Percentiles rank a stretch among this genome's conserved stretches.
Conservation (phyloP, 2,888 invertebrate genomes). For the Pachliopta kotzebuea region DNA sequence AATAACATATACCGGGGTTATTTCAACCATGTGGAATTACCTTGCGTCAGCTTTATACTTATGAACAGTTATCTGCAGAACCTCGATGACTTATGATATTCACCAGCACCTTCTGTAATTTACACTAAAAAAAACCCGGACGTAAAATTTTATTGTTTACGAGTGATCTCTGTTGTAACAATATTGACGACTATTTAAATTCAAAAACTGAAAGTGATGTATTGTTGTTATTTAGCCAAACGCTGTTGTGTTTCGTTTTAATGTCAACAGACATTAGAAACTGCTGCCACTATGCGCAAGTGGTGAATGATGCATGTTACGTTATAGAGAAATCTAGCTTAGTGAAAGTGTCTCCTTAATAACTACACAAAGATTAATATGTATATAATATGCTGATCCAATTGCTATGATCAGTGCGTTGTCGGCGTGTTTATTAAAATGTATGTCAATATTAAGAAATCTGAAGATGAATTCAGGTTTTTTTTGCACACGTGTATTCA, state of each 20-base stretch:
- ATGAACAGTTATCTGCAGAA: conserved; percentile 19
- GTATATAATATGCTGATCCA: conserved; percentile 15
- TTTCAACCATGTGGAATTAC: conserved; percentile 38
- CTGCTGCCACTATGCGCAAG: conserved; percentile 43
- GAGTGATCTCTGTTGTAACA: conserved; percentile 4
- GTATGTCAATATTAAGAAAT: conserved; percentile 25
- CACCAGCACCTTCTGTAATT: conserved; percentile 16
- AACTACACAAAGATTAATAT: conserved; percentile 24
- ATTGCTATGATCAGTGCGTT: background rate
- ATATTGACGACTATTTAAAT: conserved; percentile 10
- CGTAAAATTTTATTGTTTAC: background rate
- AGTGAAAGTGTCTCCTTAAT: conserved; percentile 60
- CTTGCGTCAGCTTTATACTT: conserved; percentile 36
- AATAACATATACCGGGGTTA: conserved; percentile 30
- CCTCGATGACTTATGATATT: conserved; percentile 11
- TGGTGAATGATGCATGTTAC: conserved; percentile 55
- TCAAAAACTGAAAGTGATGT: background rate
- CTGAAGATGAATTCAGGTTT: conserved; percentile 7
- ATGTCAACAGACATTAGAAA: conserved; percentile 29
- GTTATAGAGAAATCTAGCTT: conserved; percentile 64
- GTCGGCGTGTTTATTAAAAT: conserved; percentile 18
- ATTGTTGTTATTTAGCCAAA: background rate
- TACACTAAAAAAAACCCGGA: conserved; percentile 14
- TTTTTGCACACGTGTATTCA: background rate
- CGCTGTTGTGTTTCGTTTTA: conserved; percentile 14